Base-by-base conservation (phyloP, 1,140 invertebrate species). In the Macrotrachela quadricornifera region DNA sequence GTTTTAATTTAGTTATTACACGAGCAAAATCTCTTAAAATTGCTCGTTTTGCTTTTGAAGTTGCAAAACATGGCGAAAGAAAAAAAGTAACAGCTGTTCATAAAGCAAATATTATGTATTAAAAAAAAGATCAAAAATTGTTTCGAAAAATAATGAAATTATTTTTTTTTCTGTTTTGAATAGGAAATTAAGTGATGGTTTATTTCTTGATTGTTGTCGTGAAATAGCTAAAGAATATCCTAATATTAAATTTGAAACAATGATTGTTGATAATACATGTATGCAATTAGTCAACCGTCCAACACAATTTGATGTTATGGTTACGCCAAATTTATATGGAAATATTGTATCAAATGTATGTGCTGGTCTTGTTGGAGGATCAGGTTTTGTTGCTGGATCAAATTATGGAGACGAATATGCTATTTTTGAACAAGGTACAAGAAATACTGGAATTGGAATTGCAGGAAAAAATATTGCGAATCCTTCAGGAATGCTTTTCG, bases 1-100 rank as follows among this genome's bases (percentile, higher is more conserved):
- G 3, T 8, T 4, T 30, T 30, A 4, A 4, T 30, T 30, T 30
- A 30, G 46, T 54, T 18, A 82, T 95, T 14, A 99, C 92, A 3
- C 78, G 78, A 13, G 74, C 75, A 12, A 95, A 95, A 62, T 92
- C 86, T 13, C 77, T 81, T 66, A 76, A 88, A 57, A 96, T 99
- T 62, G 92, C 92, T 10, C 95, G 96, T 69, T 97, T 96, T 73
- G 92, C 92, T 1, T 97, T 99, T 72, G 92, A 97, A 71, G 96
- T 92, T 72, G 92, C 92, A 0, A 82, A 85, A 11, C 90, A 86
- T 67, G 81, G 90, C 68, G 81, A 82, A 57, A 77, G 90, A 21
- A 65, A 71, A 52, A 95, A 94, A 74, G 71, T 74, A 2, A 73
- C 70, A 17, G 65, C 65, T 14, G 85, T 97, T 15, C 91, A 96